A percentile compares a stretch with the other conserved stretches of the same genome.
phyloP scores from a whole-genome alignment of 2,113 vertebrate genomes.

The Plecotus auritus region DNA sequence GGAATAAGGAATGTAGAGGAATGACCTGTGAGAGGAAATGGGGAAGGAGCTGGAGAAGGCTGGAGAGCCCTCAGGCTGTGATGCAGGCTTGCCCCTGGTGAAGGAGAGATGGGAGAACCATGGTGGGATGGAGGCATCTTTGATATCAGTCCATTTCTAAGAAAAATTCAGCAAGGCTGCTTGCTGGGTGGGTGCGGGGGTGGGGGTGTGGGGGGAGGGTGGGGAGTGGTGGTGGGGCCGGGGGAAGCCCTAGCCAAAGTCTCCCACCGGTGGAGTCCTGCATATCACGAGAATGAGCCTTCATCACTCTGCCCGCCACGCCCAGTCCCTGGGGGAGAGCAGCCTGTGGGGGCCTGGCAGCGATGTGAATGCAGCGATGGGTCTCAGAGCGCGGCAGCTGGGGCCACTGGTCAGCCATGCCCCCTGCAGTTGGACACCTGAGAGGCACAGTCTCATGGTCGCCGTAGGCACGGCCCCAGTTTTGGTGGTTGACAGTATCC shows the following conservation, averaged over 20 bases:
- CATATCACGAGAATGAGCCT: not conserved
- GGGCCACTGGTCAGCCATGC: no score
- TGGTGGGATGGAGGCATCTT: not conserved
- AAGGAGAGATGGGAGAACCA: not conserved
- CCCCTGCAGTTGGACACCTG: not conserved
- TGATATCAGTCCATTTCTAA: not conserved
- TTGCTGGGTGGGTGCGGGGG: not conserved
- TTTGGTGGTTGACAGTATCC: not conserved
- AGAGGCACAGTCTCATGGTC: not conserved
- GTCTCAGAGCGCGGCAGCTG: not conserved
- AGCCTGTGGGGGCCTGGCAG: not conserved
- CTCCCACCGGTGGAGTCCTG: no score
- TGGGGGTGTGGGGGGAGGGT: no score
- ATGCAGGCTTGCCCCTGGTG: not conserved
- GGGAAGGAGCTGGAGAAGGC: not conserved
- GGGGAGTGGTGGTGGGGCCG: no score
- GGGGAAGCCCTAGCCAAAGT: no score
- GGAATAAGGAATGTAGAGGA: not conserved
- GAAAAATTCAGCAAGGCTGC: not conserved
- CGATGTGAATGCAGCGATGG: not conserved
- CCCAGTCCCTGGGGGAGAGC: not conserved
- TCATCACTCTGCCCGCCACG: not conserved
- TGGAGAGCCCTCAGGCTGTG: not conserved
- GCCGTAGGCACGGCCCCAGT: not conserved
- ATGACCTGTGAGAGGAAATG: not conserved